Base-by-base conservation (phyloP, 2,113 vertebrate species). In the Mohoua ochrocephala region DNA sequence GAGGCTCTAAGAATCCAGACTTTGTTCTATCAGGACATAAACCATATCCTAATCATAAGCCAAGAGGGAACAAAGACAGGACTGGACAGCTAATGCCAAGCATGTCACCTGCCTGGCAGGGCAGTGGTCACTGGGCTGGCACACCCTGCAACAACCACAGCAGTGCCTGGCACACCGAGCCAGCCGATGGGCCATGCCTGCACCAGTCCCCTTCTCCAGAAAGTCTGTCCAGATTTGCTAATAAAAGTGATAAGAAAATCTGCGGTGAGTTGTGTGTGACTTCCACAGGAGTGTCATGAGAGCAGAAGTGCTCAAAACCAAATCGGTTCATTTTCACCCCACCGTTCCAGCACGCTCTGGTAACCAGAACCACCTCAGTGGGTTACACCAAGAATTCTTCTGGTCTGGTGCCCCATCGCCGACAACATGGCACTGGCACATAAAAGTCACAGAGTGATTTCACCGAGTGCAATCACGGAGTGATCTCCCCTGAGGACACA, bases 311-410 rank as follows among this genome's bases (percentile, higher is more conserved):
- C 35, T 81, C n/a, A 60, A 65, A 90, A 64, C 13, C 31, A 56
- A 33, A 54, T 21, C 33, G 35, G 14, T 44, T 82, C 3, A 71
- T 67, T 84, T 70, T 59, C 15, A 27, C 11, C 31, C 5, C 39
- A 22, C 39, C 64, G 33, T 11, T 63, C 28, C 31, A 53, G 42
- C 1, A 2, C 0, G 0, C 70, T 56, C 33, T 35, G 27, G 8
- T 61, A 45, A 87, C 18, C 21, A n/a, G 52, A 95, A 73, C 10
- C 4, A 82, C 15, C 12, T 37, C 24, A 65, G 1, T 45, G 50
- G 35, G 41, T 35, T 84, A 60, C 53, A 76, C 20, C 21, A 88
- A 10, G 2, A 91, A 44, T 26, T 49, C 22, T 44, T 76, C 50
- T 53, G 35, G 47, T 50, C 47, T 44, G 33, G 3, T 39, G 33